Evolutionary conservation across 2,888 invertebrate genomes (phyloP).

Genomic region (Dynastes maya): DNA sequence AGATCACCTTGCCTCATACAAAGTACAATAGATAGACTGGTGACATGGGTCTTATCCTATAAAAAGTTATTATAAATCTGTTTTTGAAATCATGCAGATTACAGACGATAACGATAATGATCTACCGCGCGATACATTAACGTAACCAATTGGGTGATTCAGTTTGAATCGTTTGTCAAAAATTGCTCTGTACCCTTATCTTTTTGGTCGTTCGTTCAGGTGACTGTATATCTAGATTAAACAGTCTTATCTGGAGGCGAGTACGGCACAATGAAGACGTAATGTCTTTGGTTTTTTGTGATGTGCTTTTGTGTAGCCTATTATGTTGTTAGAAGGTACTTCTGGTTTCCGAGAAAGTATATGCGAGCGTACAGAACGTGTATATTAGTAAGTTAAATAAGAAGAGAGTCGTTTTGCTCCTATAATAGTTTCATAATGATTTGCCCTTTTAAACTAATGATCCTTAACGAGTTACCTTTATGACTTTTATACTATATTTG

Average conservation of each 20-base stretch:
- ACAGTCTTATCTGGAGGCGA: slow-evolving; percentile 36
- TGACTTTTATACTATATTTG: too few species aligned
- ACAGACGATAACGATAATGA: slow-evolving; percentile 14
- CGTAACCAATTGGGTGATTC: too few species aligned
- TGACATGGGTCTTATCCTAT: neutral
- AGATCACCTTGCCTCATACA: neutral
- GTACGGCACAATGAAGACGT: slow-evolving; percentile 45
- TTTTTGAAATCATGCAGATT: slow-evolving; percentile 9
- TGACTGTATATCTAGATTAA: slow-evolving; percentile 45
- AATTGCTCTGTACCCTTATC: slow-evolving; percentile 14
- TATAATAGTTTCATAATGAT: neutral
- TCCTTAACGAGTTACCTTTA: too few species aligned
- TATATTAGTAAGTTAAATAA: slow-evolving; percentile 61
- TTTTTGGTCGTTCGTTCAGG: slow-evolving; percentile 24
- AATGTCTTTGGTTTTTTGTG: slow-evolving; percentile 48
- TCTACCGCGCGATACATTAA: slow-evolving; percentile 15
- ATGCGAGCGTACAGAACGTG: slow-evolving; percentile 60
- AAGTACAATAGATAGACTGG: slow-evolving; percentile 8
- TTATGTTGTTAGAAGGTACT: slow-evolving; percentile 66
- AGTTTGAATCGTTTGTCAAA: slow-evolving; percentile 21
- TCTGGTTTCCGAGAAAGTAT: slow-evolving; percentile 64
- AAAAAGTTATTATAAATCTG: neutral
- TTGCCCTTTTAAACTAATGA: neutral
- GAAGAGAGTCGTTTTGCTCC: neutral
- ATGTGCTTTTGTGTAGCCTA: slow-evolving; percentile 67